These are phyloP conservation scores for Sylvia atricapilla DNA, from an alignment of 2,113 vertebrate species.

Conservation along the genomic window DNA sequence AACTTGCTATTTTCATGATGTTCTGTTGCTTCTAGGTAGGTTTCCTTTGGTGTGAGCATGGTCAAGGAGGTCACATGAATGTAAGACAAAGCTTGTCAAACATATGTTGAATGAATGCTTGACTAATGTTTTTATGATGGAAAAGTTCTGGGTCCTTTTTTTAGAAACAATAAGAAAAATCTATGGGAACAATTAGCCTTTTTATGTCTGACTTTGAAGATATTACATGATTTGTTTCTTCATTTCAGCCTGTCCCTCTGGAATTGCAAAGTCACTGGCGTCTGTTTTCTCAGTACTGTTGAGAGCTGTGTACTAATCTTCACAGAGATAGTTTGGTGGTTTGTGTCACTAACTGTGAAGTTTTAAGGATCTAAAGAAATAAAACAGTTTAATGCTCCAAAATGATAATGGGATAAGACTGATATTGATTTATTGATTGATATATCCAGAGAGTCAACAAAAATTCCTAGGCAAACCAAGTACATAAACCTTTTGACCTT, in stretches of 20 bases:
- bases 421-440: background rate
- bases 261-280: background rate
- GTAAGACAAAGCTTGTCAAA: background rate
- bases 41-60: background rate
- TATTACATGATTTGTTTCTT: background rate
- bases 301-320: background rate
- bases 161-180: constrained; percentile 44
- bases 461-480: background rate
- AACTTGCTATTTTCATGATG: background rate
- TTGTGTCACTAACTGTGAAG: background rate
- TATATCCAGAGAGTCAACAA: background rate
- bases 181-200: constrained; percentile 26
- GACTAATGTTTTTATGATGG: background rate
- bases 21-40: background rate
- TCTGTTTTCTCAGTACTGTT: background rate
- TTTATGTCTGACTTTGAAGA: constrained; percentile 46
- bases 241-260: constrained; percentile 34
- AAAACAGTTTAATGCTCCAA: background rate
- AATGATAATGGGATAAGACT: background rate
- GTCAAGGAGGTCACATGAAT: background rate
- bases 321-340: background rate
- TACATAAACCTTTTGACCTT: background rate
- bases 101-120: background rate
- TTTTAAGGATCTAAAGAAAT: background rate
- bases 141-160: constrained; percentile 7